A percentile compares a stretch with the other conserved stretches of the same genome.
Conservation (phyloP, 1,140 invertebrate genomes). For the Ladona fulva region DNA sequence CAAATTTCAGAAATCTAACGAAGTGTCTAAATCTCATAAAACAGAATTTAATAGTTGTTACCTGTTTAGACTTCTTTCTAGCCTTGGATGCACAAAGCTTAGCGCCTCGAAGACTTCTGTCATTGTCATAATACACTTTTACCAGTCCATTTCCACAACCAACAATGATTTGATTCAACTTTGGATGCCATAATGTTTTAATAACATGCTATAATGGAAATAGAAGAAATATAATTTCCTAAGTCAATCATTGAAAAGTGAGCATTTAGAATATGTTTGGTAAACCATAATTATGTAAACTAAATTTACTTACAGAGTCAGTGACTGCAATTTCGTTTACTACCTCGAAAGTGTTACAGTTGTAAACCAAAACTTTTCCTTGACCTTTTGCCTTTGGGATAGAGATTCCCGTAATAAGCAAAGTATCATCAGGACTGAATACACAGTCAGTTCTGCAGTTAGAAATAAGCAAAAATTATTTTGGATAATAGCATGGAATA, state of each 20-base stretch:
- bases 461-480: constrained; percentile 22
- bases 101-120: constrained; percentile 78
- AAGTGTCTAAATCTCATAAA: neutral
- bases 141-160: constrained; percentile 86
- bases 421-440: constrained; percentile 87
- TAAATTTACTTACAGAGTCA: constrained; percentile 44
- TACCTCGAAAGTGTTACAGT: constrained; percentile 66
- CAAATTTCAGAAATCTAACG: too few relatives aligned
- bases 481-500: too few relatives aligned
- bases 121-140: constrained; percentile 84
- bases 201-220: constrained; percentile 56
- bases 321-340: constrained; percentile 64
- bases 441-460: constrained; percentile 75
- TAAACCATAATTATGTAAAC: neutral
- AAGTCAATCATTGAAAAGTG: too few relatives aligned
- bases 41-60: constrained; percentile 27
- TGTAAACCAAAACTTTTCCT: constrained; percentile 75
- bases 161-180: constrained; percentile 92
- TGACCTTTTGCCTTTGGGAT: constrained; percentile 55
- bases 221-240: neutral
- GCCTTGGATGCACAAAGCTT: constrained; percentile 82
- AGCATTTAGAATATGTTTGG: too few relatives aligned
- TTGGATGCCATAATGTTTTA: constrained; percentile 90
- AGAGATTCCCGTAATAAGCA: constrained; percentile 84
- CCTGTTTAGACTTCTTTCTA: constrained; percentile 64